phyloP scores from a whole-genome alignment of 2,113 vertebrate genomes.

The Myotis lucifugus region DNA sequence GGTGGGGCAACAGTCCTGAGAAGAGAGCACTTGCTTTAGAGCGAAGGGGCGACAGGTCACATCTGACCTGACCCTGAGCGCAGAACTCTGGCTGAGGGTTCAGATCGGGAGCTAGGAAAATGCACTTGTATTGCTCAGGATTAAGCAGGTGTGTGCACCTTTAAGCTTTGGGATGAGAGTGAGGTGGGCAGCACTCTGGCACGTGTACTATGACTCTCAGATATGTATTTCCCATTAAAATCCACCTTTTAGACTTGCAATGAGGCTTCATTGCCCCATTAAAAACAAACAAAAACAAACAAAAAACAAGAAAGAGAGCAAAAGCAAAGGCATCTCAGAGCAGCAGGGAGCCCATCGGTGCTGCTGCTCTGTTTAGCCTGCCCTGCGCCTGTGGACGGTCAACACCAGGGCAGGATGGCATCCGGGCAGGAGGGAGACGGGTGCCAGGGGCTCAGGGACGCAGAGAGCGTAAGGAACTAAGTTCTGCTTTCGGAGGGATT shows the following conservation, averaged over 20 bases:
- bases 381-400: conserved; percentile 21
- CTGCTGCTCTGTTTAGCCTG: conserved; percentile 31
- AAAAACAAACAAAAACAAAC: neutral
- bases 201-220: neutral
- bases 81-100: neutral
- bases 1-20: too few relatives aligned
- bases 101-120: neutral
- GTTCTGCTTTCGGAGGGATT: neutral
- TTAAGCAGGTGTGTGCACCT: neutral
- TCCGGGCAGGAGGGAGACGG: neutral
- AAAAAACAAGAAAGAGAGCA: neutral
- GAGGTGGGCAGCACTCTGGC: neutral
- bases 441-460: neutral
- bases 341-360: neutral
- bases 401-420: conserved; percentile 26
- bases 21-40: too few relatives aligned
- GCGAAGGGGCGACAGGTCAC: too few relatives aligned
- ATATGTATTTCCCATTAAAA: neutral
- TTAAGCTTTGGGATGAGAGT: neutral
- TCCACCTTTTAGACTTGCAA: neutral
- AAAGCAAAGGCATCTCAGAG: neutral
- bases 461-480: neutral
- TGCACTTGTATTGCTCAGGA: neutral
- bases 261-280: neutral
- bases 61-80: neutral